Base-by-base conservation (phyloP, 2,797 vertebrate genomes). In the Cephalopachus bancanus region DNA sequence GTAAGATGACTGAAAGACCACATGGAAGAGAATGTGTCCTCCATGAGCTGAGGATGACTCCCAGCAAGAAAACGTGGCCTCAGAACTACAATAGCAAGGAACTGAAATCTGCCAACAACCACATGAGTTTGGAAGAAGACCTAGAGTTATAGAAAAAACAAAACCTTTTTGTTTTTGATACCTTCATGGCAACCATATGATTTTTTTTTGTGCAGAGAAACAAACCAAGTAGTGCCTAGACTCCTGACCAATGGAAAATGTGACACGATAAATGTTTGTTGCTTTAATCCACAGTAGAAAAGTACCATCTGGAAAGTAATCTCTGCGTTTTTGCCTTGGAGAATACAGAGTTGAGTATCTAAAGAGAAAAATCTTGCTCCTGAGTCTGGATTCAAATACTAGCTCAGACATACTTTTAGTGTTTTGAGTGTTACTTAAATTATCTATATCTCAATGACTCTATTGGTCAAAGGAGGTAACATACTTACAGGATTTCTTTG, bases 111-210 rank as follows among this genome's bases (percentile, higher is more conserved):
- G 15, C 16, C 55, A 62, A 24, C 0, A 7, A 7, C 5, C 1
- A 33, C 4, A 1, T 55, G 33, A 80, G 5, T 5, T 69, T 93
- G 37, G 44, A 85, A 22, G 26, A 92, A 3, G 14, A 81, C 0
- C 3, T 4, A 3, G 55, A 10, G 6, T 57, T 74, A 71, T 16
- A 57, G 22, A 78, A n/a, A 62, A 7, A 71, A 33, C 20, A 28
- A 55, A 12, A 3, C 2, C 3, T 8, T 1, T n/a, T n/a, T n/a
- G n/a, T n/a, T n/a, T n/a, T 3, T 24, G 86, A 67, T 4, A 22
- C 7, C 7, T 91, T 24, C 6, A 10, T 10, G 24, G 26, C 5
- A 60, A 44, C 5, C 20, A 37, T 59, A 14, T n/a, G 37, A 44
- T 26, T 89, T 20, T 37, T 37, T 37, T 37, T 37, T 22, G 12